Conservation (phyloP, 2,113 vertebrate genomes). For the Onychostruthus taczanowskii region DNA sequence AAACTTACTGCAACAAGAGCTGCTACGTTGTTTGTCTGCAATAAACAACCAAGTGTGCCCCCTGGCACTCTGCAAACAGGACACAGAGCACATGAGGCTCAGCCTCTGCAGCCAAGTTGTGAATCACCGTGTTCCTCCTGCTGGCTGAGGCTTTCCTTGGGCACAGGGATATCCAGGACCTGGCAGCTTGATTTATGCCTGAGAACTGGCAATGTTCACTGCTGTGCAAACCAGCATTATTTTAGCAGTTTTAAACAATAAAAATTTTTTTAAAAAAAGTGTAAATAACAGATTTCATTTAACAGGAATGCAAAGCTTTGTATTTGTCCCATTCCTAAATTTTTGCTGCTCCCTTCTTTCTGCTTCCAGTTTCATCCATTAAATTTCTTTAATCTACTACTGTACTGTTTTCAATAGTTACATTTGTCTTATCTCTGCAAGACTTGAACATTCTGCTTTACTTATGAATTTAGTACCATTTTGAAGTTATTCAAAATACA, state of each 20-base stretch:
- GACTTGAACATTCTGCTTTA: not conserved
- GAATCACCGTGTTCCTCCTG: rapidly evolving
- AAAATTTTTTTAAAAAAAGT: no score
- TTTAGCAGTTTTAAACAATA: not conserved
- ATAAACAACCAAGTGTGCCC: not conserved
- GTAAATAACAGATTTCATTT: not conserved
- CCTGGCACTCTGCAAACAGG: rapidly evolving
- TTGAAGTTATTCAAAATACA: not conserved
- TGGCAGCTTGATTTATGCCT: not conserved
- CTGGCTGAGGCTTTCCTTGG: not conserved
- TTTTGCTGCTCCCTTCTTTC: not conserved
- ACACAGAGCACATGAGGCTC: rapidly evolving
- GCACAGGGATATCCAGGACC: not conserved
- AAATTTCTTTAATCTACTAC: not conserved
- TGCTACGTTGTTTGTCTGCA: not conserved
- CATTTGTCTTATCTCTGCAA: not conserved
- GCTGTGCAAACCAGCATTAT: not conserved
- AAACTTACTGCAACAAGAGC: not conserved
- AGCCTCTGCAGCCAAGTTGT: not conserved
- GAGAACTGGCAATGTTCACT: not conserved
- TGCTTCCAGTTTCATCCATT: not conserved
- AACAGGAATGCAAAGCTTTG: not conserved
- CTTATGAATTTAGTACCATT: not conserved
- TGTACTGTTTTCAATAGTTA: not conserved
- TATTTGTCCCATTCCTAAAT: not conserved